These are phyloP conservation scores for Crax fasciolata DNA, from an alignment of 2,797 vertebrate species.

Conservation along the genomic window DNA sequence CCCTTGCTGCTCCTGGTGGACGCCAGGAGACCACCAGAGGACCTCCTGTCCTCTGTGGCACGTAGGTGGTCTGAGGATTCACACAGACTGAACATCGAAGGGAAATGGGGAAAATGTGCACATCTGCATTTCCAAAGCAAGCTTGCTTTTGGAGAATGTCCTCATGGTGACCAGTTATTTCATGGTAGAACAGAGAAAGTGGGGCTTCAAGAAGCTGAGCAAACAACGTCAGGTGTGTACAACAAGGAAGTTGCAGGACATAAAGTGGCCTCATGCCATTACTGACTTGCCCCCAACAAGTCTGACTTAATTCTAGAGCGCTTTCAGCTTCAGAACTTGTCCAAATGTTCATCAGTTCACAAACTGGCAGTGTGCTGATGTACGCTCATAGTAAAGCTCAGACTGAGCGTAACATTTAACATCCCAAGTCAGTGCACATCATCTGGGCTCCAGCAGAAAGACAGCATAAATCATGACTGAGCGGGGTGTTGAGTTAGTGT, in stretches of 20 bases:
- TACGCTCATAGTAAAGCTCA: not conserved
- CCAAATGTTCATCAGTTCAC: not conserved
- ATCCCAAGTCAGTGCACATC: not conserved
- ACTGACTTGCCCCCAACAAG: too few relatives aligned
- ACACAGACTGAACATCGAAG: not conserved
- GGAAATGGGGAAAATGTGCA: not conserved
- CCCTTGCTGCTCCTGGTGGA: too few relatives aligned
- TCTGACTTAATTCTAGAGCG: not conserved
- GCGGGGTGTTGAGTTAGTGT: not conserved
- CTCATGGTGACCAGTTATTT: not conserved
- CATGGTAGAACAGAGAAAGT: not conserved
- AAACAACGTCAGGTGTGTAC: rapidly evolving
- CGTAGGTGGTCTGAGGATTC: not conserved
- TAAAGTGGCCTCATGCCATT: not conserved
- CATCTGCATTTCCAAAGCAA: not conserved
- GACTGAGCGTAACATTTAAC: not conserved
- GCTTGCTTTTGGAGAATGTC: not conserved
- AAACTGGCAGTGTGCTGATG: not conserved
- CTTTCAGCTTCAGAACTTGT: not conserved
- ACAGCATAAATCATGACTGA: not conserved
- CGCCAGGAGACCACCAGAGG: too few relatives aligned
- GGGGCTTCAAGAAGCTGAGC: not conserved
- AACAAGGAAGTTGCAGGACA: not conserved
- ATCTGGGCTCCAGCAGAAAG: not conserved
- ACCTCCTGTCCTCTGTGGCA: not conserved